Evolutionary conservation across 2,888 invertebrate genomes (phyloP).

Genomic region (Eugnorisma glareosa): DNA sequence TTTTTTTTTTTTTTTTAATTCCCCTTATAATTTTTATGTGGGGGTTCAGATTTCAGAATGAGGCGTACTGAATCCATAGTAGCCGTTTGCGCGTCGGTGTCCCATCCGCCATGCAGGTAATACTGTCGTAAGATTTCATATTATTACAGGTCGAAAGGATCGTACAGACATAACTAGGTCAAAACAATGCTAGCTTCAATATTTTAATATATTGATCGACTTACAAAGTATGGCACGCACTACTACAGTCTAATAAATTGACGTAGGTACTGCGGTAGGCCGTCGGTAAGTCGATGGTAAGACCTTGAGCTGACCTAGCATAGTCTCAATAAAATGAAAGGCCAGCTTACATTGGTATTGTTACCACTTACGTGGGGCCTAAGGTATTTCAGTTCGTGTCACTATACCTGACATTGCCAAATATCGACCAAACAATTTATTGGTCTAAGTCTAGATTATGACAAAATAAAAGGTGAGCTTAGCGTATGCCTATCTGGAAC

Average conservation of each 20-base stretch:
- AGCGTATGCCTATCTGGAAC: background rate
- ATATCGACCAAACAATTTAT: constrained; percentile 29
- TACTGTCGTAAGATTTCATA: background rate
- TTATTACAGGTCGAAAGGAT: constrained; percentile 9
- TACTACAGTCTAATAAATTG: constrained; percentile 21
- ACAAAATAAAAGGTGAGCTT: constrained; percentile 10
- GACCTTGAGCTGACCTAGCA: background rate
- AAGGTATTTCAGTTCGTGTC: constrained; percentile 19
- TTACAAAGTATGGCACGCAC: constrained; percentile 17
- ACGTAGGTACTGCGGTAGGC: constrained; percentile 1
- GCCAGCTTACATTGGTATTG: background rate
- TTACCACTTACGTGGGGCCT: background rate
- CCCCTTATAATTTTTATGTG: too few relatives aligned
- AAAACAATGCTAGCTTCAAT: constrained; percentile 36
- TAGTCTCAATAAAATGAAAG: background rate
- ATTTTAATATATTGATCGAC: constrained; percentile 37
- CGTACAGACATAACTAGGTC: constrained; percentile 44
- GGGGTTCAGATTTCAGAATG: too few relatives aligned
- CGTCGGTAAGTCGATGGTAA: background rate
- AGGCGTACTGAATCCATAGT: too few relatives aligned
- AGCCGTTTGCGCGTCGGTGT: too few relatives aligned
- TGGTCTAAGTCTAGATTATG: constrained; percentile 1
- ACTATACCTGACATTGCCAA: constrained; percentile 20
- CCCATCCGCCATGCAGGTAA: background rate
- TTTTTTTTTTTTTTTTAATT: too few relatives aligned